Conservation (phyloP, 2,113 vertebrate genomes). For the Mirza zaza region DNA sequence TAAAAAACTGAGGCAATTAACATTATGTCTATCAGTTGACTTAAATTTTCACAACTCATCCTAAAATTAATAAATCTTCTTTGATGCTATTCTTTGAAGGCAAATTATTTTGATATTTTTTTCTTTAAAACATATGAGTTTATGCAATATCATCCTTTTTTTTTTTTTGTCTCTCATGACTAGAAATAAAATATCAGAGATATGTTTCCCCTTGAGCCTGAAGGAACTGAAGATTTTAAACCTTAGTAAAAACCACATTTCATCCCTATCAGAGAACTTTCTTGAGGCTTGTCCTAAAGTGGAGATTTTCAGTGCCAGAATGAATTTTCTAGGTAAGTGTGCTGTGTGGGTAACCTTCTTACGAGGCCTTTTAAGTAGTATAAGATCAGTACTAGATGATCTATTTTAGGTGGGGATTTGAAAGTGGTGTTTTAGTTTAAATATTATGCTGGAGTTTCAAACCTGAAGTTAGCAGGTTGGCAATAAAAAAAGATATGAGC, state of each 20-base stretch:
- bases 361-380: neutral
- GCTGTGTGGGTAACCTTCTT: neutral
- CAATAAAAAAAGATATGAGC: neutral
- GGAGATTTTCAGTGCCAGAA: constrained; percentile 90
- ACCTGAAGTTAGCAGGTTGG: neutral
- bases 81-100: neutral
- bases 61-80: neutral
- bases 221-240: constrained; percentile 92
- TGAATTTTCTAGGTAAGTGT: constrained; percentile 91
- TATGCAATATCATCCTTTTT: neutral
- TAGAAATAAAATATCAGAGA: constrained; percentile 90
- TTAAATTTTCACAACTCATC: constrained; percentile 19
- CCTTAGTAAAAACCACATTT: constrained; percentile 91
- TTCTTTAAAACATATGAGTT: constrained; percentile 17
- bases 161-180: constrained; percentile 43
- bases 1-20: neutral
- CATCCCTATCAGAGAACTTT: constrained; percentile 84
- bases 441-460: neutral
- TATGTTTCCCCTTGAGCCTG: constrained; percentile 85
- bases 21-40: neutral
- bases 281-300: constrained; percentile 90
- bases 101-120: neutral
- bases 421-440: neutral
- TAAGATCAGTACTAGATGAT: neutral
- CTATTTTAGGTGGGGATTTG: neutral